Conservation (phyloP, 2,888 invertebrate genomes). For the Metallyticus violacea region DNA sequence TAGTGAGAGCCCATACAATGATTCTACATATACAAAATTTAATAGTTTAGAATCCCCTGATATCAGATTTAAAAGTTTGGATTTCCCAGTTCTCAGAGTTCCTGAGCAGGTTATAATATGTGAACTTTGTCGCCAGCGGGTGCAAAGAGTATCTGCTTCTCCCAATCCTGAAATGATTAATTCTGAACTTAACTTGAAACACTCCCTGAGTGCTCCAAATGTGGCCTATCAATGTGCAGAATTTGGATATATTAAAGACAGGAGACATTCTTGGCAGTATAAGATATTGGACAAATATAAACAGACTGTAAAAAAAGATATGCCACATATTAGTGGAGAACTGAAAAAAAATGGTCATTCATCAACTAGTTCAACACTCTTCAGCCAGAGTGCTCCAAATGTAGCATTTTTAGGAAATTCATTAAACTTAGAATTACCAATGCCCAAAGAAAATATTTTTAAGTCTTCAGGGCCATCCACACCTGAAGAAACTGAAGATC, state of each 20-base stretch:
- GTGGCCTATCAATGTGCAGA: background rate
- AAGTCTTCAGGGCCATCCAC: background rate
- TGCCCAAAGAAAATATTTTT: background rate
- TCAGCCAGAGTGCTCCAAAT: background rate
- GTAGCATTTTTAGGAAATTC: background rate
- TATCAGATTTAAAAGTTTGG: background rate
- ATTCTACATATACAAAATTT: background rate
- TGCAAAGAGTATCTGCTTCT: background rate
- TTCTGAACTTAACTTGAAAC: background rate
- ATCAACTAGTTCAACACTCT: background rate
- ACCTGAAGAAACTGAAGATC: background rate
- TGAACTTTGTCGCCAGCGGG: background rate
- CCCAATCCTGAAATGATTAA: background rate
- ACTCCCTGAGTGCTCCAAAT: background rate
- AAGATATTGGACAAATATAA: background rate
- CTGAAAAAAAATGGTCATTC: background rate
- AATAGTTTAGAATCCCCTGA: constrained; percentile 5
- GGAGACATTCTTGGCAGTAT: background rate
- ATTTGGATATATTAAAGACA: background rate
- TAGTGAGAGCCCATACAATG: background rate
- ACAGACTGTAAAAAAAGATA: background rate
- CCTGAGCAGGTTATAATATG: background rate
- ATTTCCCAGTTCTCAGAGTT: background rate
- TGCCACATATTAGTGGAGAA: background rate
- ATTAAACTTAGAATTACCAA: background rate